phyloP scores from a whole-genome alignment of 2,113 vertebrate species.

The Hassar affinis region DNA sequence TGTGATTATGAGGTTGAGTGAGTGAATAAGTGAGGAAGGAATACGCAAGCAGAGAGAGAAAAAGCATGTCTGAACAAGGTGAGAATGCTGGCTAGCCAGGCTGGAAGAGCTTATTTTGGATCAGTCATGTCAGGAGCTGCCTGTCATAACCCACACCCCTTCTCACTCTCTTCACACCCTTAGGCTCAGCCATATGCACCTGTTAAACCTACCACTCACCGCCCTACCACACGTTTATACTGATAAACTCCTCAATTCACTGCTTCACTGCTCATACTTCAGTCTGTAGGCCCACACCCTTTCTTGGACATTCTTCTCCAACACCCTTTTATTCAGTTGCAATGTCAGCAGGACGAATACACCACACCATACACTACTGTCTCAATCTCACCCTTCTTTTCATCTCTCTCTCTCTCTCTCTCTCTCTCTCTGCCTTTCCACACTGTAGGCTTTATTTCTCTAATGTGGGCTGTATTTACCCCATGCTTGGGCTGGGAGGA shows the following conservation, averaged over 20 bases:
- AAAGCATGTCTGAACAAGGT: conserved; percentile 70
- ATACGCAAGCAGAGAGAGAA: conserved; percentile 45
- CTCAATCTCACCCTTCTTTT: neutral
- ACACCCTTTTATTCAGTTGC: conserved; percentile 54
- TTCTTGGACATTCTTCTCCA: conserved; percentile 1
- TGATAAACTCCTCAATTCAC: conserved; percentile 27
- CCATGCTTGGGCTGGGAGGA: conserved; percentile 84
- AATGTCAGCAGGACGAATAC: conserved; percentile 76
- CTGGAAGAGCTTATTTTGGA: conserved; percentile 40
- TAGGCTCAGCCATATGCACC: conserved; percentile 34
- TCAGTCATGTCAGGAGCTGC: conserved; percentile 46
- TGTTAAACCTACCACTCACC: conserved; percentile 29
- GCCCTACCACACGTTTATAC: conserved; percentile 24
- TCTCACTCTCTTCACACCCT: conserved; percentile 38
- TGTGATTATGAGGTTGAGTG: conserved; percentile 54
- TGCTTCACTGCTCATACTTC: neutral
- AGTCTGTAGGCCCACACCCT: conserved; percentile 65
- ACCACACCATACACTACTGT: conserved; percentile 67
- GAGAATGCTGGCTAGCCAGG: conserved; percentile 57
- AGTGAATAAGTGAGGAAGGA: conserved; percentile 46
- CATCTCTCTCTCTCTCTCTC: conserved; percentile 4
- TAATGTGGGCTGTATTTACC: conserved; percentile 82
- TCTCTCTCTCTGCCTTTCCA: conserved; percentile 64
- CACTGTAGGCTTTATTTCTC: conserved; percentile 67
- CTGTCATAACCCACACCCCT: conserved; percentile 36